Evolutionary conservation across 1,140 invertebrate genomes (phyloP).

Genomic region (Gonioctena quinquepunctata): DNA sequence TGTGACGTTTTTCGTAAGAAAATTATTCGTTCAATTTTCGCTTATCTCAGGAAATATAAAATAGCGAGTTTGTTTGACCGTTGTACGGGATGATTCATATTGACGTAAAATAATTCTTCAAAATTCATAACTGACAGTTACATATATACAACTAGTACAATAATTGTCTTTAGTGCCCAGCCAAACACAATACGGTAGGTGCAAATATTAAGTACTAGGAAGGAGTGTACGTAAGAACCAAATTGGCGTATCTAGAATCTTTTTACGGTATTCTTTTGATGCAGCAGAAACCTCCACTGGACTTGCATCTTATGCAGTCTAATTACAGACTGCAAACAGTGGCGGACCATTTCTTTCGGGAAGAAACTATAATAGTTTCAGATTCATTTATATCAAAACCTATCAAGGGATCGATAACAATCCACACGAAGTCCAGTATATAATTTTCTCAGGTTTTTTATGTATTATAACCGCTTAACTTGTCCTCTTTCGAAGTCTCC

Average conservation of each 20-base stretch:
- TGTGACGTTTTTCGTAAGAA: slow-evolving; percentile 15
- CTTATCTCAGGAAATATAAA: slow-evolving; percentile 4
- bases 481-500: no score
- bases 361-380: no score
- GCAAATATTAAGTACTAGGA: neutral
- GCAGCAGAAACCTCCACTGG: neutral
- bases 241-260: neutral
- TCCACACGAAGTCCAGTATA: no score
- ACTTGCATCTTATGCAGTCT: neutral
- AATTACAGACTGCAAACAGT: neutral
- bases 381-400: no score
- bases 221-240: neutral
- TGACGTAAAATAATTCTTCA: no score
- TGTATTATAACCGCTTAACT: no score
- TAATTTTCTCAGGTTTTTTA: no score
- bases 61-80: neutral
- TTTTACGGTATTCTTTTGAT: neutral
- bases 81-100: no score
- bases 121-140: neutral
- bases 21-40: slow-evolving; percentile 14
- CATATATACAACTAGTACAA: neutral
- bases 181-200: neutral
- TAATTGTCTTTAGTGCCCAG: no score
- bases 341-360: no score
- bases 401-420: no score